Percentiles rank a stretch among this genome's conserved stretches.
These are phyloP conservation scores for Andrena marginata DNA, from an alignment of 2,888 invertebrate genomes.

Conservation along the genomic window DNA sequence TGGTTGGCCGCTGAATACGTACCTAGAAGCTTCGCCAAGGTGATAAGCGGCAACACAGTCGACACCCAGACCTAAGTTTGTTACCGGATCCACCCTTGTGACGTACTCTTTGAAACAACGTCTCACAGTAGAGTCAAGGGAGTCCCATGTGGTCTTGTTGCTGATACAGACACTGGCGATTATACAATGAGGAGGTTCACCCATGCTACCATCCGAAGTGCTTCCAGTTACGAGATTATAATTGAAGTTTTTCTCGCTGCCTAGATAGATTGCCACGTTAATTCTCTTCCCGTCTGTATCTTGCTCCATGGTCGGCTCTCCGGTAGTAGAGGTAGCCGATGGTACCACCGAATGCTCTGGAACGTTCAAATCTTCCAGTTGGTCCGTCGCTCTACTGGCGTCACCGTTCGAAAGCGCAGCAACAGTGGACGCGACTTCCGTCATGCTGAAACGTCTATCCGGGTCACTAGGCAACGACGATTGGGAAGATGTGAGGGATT, in stretches of 20 bases:
- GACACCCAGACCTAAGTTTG: constrained; percentile 87
- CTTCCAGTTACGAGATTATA: constrained; percentile 85
- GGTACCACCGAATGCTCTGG: constrained; percentile 78
- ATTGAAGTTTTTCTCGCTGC: constrained; percentile 88
- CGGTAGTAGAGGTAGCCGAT: constrained; percentile 70
- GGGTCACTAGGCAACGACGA: constrained; percentile 85
- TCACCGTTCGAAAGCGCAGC: constrained; percentile 81
- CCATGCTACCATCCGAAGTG: constrained; percentile 84
- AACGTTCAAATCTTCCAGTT: constrained; percentile 79
- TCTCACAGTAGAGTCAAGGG: constrained; percentile 95
- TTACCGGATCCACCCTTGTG: constrained; percentile 96
- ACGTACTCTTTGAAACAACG: constrained; percentile 98
- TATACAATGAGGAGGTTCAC: constrained; percentile 86
- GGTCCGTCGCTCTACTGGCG: constrained; percentile 73
- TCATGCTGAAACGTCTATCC: constrained; percentile 85
- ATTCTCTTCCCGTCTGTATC: constrained; percentile 95
- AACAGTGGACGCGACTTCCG: constrained; percentile 81
- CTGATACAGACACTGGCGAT: constrained; percentile 96
- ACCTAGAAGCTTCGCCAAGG: constrained; percentile 93
- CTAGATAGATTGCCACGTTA: constrained; percentile 94
- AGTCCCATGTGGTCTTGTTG: constrained; percentile 97
- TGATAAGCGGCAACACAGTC: constrained; percentile 98
- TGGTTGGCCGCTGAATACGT: neutral
- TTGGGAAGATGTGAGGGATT: constrained; percentile 86
- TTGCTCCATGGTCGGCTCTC: constrained; percentile 82